phyloP scores from a whole-genome alignment of 37 sponge, comb jelly and placozoan species.

The Cladorhizidae sp. region DNA sequence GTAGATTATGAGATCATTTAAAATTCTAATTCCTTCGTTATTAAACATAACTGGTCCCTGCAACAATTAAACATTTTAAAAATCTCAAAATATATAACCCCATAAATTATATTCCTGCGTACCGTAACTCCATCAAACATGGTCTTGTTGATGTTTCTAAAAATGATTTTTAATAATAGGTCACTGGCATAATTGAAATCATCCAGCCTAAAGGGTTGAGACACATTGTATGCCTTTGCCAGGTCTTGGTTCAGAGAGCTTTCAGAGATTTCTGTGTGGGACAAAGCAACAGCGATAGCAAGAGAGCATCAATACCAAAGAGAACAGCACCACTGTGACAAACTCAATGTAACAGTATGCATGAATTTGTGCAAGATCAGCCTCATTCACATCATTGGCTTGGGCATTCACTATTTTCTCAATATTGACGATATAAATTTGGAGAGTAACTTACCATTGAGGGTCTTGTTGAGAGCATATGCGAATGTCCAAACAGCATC shows the following conservation, averaged over 20 bases:
- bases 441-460: conserved; percentile 45
- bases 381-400: no score
- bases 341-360: no score
- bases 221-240: conserved; percentile 1
- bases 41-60: conserved; percentile 37
- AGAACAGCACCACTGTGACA: no score
- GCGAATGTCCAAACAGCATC: conserved; percentile 61
- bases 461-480: conserved; percentile 40
- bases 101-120: neutral
- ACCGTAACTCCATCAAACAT: conserved; percentile 21
- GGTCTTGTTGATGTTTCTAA: conserved; percentile 1
- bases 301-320: no score
- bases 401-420: no score
- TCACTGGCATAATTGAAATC: conserved; percentile 22
- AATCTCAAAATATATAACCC: no score
- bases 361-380: no score
- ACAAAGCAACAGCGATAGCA: no score
- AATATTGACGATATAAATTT: no score
- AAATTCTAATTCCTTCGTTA: conserved; percentile 16
- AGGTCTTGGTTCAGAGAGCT: neutral
- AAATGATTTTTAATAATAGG: neutral
- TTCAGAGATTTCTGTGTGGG: no score
- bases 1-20: conserved; percentile 2
- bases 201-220: neutral
- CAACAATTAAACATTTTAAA: neutral